Base-by-base conservation (phyloP, 1,140 invertebrate genomes). In the Brachystomella parvula region DNA sequence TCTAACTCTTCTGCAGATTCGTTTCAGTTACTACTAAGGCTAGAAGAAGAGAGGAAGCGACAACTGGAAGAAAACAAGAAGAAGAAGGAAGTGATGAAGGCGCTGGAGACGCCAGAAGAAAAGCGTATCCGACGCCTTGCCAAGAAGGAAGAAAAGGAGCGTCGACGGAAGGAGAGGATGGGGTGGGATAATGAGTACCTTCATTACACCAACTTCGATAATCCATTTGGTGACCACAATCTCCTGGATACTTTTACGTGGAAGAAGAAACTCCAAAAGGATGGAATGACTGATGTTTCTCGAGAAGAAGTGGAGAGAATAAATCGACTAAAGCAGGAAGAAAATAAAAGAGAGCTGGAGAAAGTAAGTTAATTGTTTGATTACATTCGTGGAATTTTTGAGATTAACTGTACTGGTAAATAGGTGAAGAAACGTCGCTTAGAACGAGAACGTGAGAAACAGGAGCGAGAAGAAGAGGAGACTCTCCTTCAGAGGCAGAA, bases 201-300 rank as follows among this genome's bases (percentile, higher is more conserved):
- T 26, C 92, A 94, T 73, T 99, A 98, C 75, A 98, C 95, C 15
- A 97, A 99, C 79, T 88, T 88, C 28, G 95, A 98, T 77, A 99
- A 99, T 82, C 96, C 96, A 0, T 99, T 98, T 81, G 96, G 96
- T 1, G 96, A 99, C 83, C 90, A 89, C 15, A 92, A 94, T 77
- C 82, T 98, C 6, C 80, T 92, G 0, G 87, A 92, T 24, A 93
- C 92, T 0, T 99, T 99, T 81, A 89, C 96, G 2, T 99, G 96
- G 96, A 83, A 83, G 1, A 98, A 98, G 77, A 99, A 99, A 78
- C 80, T 98, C 33, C 88, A 94, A 70, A 94, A 96, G 74, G 94
- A 98, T 77, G 96, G 96, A 6, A 81, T 96, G 9, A 83, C 85
- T 47, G 85, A 85, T 73, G 83, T 94, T 0, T 85, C 84, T 26